Evolutionary conservation across 2,797 vertebrate genomes (phyloP), one percentile per base, ranked within the genome.

Genomic region (Catostomus latipinnis): DNA sequence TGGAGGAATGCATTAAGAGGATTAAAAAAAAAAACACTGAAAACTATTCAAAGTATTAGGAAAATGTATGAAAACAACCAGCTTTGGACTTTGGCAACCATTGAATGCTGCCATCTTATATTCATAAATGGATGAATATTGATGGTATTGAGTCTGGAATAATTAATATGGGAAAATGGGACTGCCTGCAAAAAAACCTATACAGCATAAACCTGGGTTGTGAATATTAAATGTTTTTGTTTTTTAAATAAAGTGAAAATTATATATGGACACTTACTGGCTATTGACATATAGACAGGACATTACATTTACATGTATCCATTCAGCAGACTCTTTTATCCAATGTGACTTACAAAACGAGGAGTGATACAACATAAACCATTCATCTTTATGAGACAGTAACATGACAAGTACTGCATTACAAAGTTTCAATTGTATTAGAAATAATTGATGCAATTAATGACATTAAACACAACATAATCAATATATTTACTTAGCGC

Each of bases 71-170:
- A 74, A 53, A 67, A 49, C 63, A 58, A 65, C 45, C 0, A 0
- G 11, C 52, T 22, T 66, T 9, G 7, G 14, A 14, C 8, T 63
- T 13, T 4, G 0, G 73, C 11, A 14, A 34, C 16, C 16, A 49
- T 43, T 54, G 50, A 76, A 12, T 22, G 58, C 46, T 68, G n/a
- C 43, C 73, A 76, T 58, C 18, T 68, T 67, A 67, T 76, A 58
- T 56, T 67, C 16, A 67, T 67, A 68, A 58, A 57, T 34, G 43
- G 53, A 67, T 7, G 50, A 2, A 54, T 18, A 18, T 18, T 18
- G 16, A 18, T 18, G 14, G n/a, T 6, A 45, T 49, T 61, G 14
- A 13, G 7, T 22, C 45, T 61, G 16, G 18, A 73, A 61, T n/a
- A 34, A 57, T 49, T 49, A n/a, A 61, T 61, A 34, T 12, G 18